A percentile compares a stretch with the other conserved stretches of the same genome.
phyloP scores from a whole-genome alignment of 2,888 invertebrate genomes.

The Desoria tigrina region DNA sequence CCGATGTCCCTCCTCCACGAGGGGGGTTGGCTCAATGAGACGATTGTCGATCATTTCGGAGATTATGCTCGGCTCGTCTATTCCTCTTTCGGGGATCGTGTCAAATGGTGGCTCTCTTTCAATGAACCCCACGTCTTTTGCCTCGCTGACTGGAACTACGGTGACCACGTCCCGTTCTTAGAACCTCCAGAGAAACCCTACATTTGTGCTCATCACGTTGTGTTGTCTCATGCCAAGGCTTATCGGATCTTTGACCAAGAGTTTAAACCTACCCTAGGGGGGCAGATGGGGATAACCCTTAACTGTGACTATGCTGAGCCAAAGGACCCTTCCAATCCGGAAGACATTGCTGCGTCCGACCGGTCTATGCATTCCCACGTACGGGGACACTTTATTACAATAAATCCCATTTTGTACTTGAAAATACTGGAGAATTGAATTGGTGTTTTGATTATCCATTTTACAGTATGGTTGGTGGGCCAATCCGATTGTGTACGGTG shows the following conservation, averaged over 20 bases:
- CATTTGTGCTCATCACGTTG: conserved; percentile 31
- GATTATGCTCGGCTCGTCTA: conserved; percentile 61
- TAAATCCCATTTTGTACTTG: not conserved
- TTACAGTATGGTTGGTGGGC: conserved; percentile 48
- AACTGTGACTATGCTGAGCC: conserved; percentile 35
- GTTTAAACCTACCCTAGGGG: conserved; percentile 20
- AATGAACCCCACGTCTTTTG: conserved; percentile 48
- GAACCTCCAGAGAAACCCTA: conserved; percentile 36
- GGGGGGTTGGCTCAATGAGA: conserved; percentile 57
- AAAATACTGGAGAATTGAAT: too few relatives aligned
- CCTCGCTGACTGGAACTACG: conserved; percentile 25
- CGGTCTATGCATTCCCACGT: conserved; percentile 38
- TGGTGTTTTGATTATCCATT: too few relatives aligned
- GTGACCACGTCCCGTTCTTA: conserved; percentile 3
- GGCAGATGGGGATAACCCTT: conserved; percentile 31
- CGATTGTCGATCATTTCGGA: conserved; percentile 60
- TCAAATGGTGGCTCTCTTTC: conserved; percentile 51
- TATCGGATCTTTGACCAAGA: conserved; percentile 35
- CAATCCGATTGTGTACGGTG: conserved; percentile 43
- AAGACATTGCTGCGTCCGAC: conserved; percentile 28
- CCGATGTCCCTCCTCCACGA: conserved; percentile 59
- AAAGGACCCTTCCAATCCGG: conserved; percentile 24
- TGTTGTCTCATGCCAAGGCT: conserved; percentile 28
- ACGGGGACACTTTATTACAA: conserved; percentile 3
- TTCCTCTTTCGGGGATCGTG: conserved; percentile 60